Percentiles rank a stretch among this genome's conserved stretches.
Conservation (phyloP, 2,113 vertebrate species). For the Suncus etruscus region DNA sequence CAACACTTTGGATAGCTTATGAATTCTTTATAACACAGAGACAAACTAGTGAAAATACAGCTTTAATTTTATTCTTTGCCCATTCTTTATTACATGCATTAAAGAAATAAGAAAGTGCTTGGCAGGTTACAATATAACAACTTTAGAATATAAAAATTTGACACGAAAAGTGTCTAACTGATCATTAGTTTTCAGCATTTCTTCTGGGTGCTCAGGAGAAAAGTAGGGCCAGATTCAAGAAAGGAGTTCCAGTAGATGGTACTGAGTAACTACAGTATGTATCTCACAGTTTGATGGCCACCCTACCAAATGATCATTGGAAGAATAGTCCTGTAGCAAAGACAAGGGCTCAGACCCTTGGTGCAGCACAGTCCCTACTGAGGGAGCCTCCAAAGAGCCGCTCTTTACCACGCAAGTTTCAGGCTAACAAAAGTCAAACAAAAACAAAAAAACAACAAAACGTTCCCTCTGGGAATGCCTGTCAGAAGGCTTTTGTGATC, state of each 20-base stretch:
- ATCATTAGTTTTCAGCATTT: slow-evolving; percentile 65
- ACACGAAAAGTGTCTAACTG: slow-evolving; percentile 47
- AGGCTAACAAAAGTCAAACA: neutral
- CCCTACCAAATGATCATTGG: neutral
- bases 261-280: slow-evolving; percentile 65
- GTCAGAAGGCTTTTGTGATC: neutral
- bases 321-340: neutral
- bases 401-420: neutral
- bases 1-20: slow-evolving; percentile 58
- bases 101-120: slow-evolving; percentile 62
- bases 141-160: slow-evolving; percentile 17
- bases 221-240: slow-evolving; percentile 38
- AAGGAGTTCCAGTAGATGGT: slow-evolving; percentile 63
- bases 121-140: slow-evolving; percentile 43
- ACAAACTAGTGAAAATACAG: slow-evolving; percentile 70
- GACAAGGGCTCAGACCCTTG: neutral
- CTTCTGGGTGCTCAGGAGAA: slow-evolving; percentile 13
- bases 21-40: slow-evolving; percentile 68
- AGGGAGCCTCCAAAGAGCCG: neutral
- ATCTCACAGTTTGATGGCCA: neutral
- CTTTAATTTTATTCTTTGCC: slow-evolving; percentile 70
- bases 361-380: neutral
- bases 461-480: neutral
- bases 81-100: slow-evolving; percentile 62
- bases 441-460: neutral